Evolutionary conservation across 2,888 invertebrate species (phyloP), one percentile per base, ranked within the genome.

Genomic region (Tetragonisca angustula): DNA sequence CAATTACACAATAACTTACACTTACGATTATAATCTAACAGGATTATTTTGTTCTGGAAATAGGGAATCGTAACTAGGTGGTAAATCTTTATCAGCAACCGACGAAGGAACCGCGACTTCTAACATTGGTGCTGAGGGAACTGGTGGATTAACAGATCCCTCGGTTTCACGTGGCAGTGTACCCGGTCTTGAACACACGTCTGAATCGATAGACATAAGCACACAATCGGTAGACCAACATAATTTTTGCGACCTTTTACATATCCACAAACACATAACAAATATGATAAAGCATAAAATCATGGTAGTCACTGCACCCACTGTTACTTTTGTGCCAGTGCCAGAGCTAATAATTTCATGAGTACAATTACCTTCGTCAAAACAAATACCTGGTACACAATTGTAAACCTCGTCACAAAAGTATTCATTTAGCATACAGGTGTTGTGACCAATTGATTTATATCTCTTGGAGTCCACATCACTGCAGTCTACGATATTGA

Each of bases 61-160:
- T 71, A 96, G 91, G 67, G 95, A 95, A 78, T 96, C 95, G 85
- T 96, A 96, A 61, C 95, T 95, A 11, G 96, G 96, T 2, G 96
- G 96, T 78, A 95, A 91, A 92, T 96, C 96, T 89, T 96, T 96
- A 87, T 95, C 95, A 19, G 94, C 93, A 19, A 94, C 93, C 3
- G 93, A 88, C 15, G 94, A 88, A 27, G 94, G 88, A 32, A 94
- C 91, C 2, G 92, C 92, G 2, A 94, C 92, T 83, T 94, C 93
- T 21, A 94, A 81, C 93, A 94, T 94, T 4, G 94, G 94, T 9
- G 94, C 94, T 2, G 94, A 90, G 5, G 94, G 89, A 19, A 93
- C 89, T 2, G 90, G 83, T 21, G 90, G 90, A 62, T 91, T 92
- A 4, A 91, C 82, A 13, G 87, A 82, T 15, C 89, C 88, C 24